Evolutionary conservation across 2,888 invertebrate genomes (phyloP), one percentile per base, ranked within the genome.

Genomic region (Pilophorus perplexus): DNA sequence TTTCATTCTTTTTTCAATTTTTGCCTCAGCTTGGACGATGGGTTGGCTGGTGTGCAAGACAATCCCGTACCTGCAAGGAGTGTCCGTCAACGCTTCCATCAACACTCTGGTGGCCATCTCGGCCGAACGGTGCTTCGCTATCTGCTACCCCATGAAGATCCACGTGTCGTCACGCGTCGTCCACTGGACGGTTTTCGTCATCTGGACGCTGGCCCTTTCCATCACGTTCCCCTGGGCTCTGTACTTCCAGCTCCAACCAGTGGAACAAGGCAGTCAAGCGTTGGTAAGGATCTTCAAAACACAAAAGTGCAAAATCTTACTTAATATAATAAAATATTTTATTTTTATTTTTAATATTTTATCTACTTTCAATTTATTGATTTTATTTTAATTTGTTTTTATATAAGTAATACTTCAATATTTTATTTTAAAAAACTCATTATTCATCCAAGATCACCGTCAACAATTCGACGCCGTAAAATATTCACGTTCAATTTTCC

Each of bases 61-160:
- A 10, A 80, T 81, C 12, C 80, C 82, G 3, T 83, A 81, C 73
- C 75, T 82, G 2, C 82, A 83, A 74, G 82, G 82, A 8, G 81
- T 82, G 6, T 80, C 81, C 3, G 82, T 83, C 18, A 80, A 80
- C 70, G 82, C 82, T 14, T 81, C 81, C 1, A 81, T 82, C 67
- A 81, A 81, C 74, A 82, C 82, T 0, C 74, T 83, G 54, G 81
- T 82, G 55, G 82, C 82, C 57, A 82, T 83, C 48, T 80, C 82
- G 1, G 75, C 81, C 46, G 83, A 83, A 74, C 78, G 82, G 73
- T 82, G 78, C 71, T 74, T 79, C 37, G 79, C 80, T 59, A 79
- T 80, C 69, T 79, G 79, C 72, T 78, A 77, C 68, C 80, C 80
- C 3, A 75, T 80, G 74, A 76, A 75, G 52, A 77, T 77, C 69